Evolutionary conservation across 2,888 invertebrate species (phyloP).

Genomic region (Bruchidius siliquastri): DNA sequence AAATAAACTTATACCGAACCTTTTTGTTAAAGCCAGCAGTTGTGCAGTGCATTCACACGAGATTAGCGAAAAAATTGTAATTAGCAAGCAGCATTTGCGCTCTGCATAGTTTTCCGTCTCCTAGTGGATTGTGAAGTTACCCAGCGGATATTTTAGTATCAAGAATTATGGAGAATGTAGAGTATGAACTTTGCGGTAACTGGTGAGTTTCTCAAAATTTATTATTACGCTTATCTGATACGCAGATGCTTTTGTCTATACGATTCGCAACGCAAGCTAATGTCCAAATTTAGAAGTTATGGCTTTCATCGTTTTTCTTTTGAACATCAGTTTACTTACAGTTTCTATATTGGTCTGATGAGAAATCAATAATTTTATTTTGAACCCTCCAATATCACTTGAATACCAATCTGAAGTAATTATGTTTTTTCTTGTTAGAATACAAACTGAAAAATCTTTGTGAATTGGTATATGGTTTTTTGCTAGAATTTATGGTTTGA

Average conservation of each 20-base stretch:
- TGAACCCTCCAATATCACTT: too few relatives aligned
- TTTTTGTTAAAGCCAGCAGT: slow-evolving; percentile 22
- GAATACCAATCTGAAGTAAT: too few relatives aligned
- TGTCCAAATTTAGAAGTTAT: neutral
- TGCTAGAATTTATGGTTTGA: too few relatives aligned
- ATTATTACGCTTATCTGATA: neutral
- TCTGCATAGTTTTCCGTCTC: neutral
- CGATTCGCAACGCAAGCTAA: neutral
- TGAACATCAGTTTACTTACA: too few relatives aligned
- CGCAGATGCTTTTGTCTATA: neutral
- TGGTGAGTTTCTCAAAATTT: slow-evolving; percentile 29
- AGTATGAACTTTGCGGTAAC: slow-evolving; percentile 38
- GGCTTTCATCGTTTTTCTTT: too few relatives aligned
- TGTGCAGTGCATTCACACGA: slow-evolving; percentile 21
- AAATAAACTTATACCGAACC: slow-evolving; percentile 18
- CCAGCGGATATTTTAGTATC: neutral
- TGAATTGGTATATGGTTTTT: too few relatives aligned
- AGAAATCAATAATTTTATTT: too few relatives aligned
- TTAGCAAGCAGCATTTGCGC: neutral
- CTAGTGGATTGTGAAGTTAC: neutral
- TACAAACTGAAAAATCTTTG: too few relatives aligned
- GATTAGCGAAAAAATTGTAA: slow-evolving; percentile 11
- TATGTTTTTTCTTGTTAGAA: too few relatives aligned
- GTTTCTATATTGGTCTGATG: too few relatives aligned
- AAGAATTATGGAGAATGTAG: slow-evolving; percentile 19